Evolutionary conservation across 2,797 vertebrate species (phyloP), one percentile per base, ranked within the genome.

Genomic region (Peromyscus nudipes): DNA sequence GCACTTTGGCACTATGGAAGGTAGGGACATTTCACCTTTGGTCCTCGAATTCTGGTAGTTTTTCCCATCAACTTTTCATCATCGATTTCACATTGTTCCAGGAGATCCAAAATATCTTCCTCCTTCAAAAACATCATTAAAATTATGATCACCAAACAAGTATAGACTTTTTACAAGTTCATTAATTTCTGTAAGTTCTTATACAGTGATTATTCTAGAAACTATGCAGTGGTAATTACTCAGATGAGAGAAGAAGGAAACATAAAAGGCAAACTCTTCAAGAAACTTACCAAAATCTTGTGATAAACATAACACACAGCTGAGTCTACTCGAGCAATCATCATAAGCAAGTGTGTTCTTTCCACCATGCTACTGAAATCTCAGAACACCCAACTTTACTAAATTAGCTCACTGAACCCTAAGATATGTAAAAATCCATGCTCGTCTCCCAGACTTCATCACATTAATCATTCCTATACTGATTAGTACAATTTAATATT

Each of bases 1-100:
- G 46, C 17, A 73, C 49, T 86, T 37, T 52, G 69, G 84, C 52
- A 67, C 67, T 89, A 94, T 76, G 55, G 69, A 94, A 83, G 46
- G 85, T 43, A 91, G 49, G 6, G 23, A 13, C 31, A 77, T 71
- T 25, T 64, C 91, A 99, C 99, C 99, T 99, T 99, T 31, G 99
- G 98, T 96, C 99, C 99, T 98, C 98, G 98, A 81, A 98, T 97
- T 87, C 98, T 98, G 57, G 97, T 88, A 64, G 98, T 98, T 98
- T 99, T 99, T 89, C 99, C 99, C 97, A 99, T 99, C 93, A 99
- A 97, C 97, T 99, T 99, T 98, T 99, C 99, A 83, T 99, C 99
- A 75, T 99, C 99, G 98, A 99, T 99, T 98, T 99, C 99, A 98
- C 99, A 99, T 83, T 99, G 99, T 96, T 99, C 99, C 98, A 99